Evolutionary conservation across 2,113 vertebrate genomes (phyloP).

Genomic region (Sinosuthora webbiana): DNA sequence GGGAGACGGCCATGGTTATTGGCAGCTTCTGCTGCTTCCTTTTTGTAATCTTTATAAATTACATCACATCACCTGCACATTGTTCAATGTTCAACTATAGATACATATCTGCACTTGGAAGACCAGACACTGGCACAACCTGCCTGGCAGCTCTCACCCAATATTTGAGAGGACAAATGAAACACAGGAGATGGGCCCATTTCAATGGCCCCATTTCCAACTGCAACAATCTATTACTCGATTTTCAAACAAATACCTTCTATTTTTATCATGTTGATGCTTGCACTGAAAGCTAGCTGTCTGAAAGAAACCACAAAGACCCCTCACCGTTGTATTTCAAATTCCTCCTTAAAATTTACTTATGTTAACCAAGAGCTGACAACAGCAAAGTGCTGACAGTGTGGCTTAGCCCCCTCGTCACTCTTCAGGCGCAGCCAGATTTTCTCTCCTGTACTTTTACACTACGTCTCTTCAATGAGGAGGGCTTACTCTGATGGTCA

Average conservation of each 20-base stretch:
- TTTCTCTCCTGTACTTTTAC: background rate
- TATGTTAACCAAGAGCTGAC: background rate
- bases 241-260: background rate
- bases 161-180: background rate
- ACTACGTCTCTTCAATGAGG: rapidly evolving
- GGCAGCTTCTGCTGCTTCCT: background rate
- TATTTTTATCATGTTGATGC: rapidly evolving
- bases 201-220: background rate
- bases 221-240: background rate
- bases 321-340: background rate
- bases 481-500: background rate
- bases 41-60: background rate
- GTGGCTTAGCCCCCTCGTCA: background rate
- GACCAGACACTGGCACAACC: background rate
- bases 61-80: background rate
- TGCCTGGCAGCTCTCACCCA: background rate
- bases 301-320: background rate
- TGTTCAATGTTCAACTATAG: background rate
- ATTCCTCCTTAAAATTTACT: background rate
- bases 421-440: background rate
- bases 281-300: background rate
- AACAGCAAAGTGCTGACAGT: background rate
- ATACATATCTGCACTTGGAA: background rate
- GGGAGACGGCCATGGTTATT: background rate
- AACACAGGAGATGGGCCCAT: background rate